phyloP scores from a whole-genome alignment of 2,797 vertebrate species.

The Molossus alvarezi region DNA sequence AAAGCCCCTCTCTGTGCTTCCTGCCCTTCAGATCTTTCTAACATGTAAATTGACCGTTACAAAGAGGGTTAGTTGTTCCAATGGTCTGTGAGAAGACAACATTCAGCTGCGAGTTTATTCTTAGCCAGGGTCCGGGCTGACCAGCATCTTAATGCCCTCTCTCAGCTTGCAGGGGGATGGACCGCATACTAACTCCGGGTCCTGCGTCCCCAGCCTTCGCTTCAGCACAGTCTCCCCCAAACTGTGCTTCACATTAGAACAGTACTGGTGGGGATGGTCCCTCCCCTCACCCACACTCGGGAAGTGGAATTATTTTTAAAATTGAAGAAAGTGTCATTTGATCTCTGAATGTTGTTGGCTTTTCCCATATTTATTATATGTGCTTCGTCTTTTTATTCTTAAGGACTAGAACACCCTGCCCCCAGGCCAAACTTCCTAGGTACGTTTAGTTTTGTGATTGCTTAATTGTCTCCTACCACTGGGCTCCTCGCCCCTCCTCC shows the following conservation, averaged over 20 bases:
- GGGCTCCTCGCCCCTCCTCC: background rate
- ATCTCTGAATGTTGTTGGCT: background rate
- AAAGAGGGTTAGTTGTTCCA: conserved; percentile 92
- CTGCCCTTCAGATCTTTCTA: conserved; percentile 92
- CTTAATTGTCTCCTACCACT: background rate
- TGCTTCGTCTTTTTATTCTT: conserved; percentile 1
- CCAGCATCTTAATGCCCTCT: conserved; percentile 92
- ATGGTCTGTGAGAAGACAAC: conserved; percentile 88
- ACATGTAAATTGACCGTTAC: conserved; percentile 91
- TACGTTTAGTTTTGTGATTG: background rate
- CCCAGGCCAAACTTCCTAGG: background rate
- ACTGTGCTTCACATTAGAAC: conserved; percentile 87
- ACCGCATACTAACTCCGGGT: conserved; percentile 91
- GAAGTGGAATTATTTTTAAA: conserved; percentile 54
- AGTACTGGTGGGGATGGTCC: conserved; percentile 84
- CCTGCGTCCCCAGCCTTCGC: conserved; percentile 90
- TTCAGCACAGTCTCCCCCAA: conserved; percentile 87
- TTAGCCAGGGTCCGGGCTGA: conserved; percentile 87
- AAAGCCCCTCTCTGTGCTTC: conserved; percentile 91
- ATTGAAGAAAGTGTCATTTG: conserved; percentile 48
- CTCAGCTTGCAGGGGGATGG: conserved; percentile 86
- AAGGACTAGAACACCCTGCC: background rate
- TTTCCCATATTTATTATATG: background rate
- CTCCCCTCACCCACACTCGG: conserved; percentile 78
- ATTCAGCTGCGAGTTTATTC: conserved; percentile 88